Evolutionary conservation across 2,888 invertebrate species (phyloP), one percentile per base, ranked within the genome.

Genomic region (Electrophaes corylata): DNA sequence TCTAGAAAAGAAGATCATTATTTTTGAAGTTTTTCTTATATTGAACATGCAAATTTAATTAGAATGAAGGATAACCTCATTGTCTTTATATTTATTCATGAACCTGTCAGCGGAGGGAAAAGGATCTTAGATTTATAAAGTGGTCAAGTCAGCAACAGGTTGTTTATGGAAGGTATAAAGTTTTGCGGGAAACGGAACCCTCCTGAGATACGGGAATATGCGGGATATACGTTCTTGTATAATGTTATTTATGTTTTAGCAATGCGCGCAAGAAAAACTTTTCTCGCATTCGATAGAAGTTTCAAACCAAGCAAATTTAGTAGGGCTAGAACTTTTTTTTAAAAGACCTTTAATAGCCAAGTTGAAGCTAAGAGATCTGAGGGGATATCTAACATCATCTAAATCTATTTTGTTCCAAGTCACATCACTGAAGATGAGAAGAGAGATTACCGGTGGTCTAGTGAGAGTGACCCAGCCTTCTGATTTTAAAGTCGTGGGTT

Each of bases 131-230:
- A 67, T 67, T 65, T 67, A 67, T 64, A 47, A 53, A 62, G 65
- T 64, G 67, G 67, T 65, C 62, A 64, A 61, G 54, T 40, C n/a
- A 53, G 57, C 65, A 57, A 67, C 67, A 67, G 60, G 67, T 67
- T 60, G 59, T 67, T 60, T 64, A 62, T 62, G 53, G 57, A 11
- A n/a, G 49, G 54, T 60, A 57, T 61, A 66, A 62, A 58, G 53
- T 56, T 59, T 37, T 35, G 40, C 46, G 47, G 40, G 44, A 33
- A 48, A 23, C 40, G 33, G 35, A 54, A 26, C 41, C 16, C 49
- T 58, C 54, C 18, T 37, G 41, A 52, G 62, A 64, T 55, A 59
- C 56, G 49, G 35, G 18, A 33, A 57, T 20, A 33, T 39, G 35
- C 5, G 29, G 20, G 11, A 37, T 2, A 47, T 41, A 26, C 20